Evolutionary conservation across 2,888 invertebrate genomes (phyloP).

Genomic region (Caenorhabditis virilis): DNA sequence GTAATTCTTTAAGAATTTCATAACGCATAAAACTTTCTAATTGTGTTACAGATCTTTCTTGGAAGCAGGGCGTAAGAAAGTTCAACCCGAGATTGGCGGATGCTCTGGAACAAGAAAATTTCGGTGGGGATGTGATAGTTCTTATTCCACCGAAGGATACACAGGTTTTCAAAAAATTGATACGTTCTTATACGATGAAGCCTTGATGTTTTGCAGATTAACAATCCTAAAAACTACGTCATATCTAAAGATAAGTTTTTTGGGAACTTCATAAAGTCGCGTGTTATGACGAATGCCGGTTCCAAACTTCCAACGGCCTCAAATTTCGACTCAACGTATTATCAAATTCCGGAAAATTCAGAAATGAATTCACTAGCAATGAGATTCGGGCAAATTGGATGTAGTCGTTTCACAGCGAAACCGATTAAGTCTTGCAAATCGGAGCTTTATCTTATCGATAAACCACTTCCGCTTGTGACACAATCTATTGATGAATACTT

Average conservation of each 20-base stretch:
- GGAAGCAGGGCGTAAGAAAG: background rate
- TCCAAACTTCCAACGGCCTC: background rate
- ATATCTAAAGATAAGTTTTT: background rate
- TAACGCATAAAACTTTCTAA: background rate
- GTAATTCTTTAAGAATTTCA: background rate
- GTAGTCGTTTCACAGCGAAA: background rate
- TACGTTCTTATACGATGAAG: too few species aligned
- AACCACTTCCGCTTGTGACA: background rate
- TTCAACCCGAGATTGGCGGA: background rate
- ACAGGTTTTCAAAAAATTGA: background rate
- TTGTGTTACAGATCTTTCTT: conserved; percentile 3
- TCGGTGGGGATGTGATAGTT: background rate
- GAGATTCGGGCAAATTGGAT: background rate
- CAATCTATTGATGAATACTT: conserved; percentile 5
- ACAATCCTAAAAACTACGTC: background rate
- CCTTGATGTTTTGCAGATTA: too few species aligned
- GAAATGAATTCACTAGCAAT: too few species aligned
- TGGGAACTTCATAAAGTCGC: too few species aligned
- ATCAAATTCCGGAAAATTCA: background rate
- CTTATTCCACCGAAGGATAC: conserved; percentile 1
- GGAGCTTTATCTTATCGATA: conserved; percentile 1
- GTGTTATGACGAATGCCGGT: background rate
- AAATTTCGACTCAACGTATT: background rate
- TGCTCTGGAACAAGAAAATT: background rate
- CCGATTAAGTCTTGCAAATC: conserved; percentile 5